Percentiles rank a stretch among this genome's conserved stretches.
phyloP scores from a whole-genome alignment of 2,888 invertebrate species.

The Cosmia trapezina region DNA sequence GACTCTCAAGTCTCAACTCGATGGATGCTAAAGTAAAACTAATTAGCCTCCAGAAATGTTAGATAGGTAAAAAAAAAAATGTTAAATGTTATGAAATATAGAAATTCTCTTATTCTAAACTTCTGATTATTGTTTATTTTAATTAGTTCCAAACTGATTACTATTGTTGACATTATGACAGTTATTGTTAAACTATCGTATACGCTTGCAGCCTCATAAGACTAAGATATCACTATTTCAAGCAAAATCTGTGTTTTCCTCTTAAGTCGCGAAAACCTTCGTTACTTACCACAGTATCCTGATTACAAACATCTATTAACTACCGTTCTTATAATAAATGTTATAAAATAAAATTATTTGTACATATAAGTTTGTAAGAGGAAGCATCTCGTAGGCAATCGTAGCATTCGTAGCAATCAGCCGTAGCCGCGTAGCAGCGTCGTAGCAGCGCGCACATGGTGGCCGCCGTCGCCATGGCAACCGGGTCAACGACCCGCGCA shows the following conservation, averaged over 20 bases:
- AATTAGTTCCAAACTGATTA: background rate
- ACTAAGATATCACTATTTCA: background rate
- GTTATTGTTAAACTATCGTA: too few relatives aligned
- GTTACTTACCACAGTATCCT: background rate
- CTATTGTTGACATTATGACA: background rate
- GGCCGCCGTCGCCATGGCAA: slow-evolving; percentile 83
- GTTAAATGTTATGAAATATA: too few relatives aligned
- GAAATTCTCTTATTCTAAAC: background rate
- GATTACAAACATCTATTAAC: background rate
- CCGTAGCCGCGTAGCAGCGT: slow-evolving; percentile 62
- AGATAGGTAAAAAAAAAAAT: too few relatives aligned
- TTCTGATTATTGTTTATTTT: background rate
- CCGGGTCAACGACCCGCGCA: slow-evolving; percentile 85
- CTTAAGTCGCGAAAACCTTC: background rate
- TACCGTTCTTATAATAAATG: background rate
- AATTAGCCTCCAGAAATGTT: too few relatives aligned
- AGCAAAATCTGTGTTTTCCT: background rate
- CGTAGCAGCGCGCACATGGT: slow-evolving; percentile 78
- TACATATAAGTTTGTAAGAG: slow-evolving; percentile 19
- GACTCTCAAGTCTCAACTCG: too few relatives aligned
- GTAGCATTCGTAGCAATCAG: slow-evolving; percentile 78
- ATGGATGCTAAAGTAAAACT: too few relatives aligned
- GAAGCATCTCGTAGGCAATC: slow-evolving; percentile 64
- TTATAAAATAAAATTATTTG: slow-evolving; percentile 8
- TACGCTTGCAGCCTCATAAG: too few relatives aligned